These are phyloP conservation scores for Brachymystax lenok DNA, from an alignment of 2,797 vertebrate genomes.

Conservation along the genomic window DNA sequence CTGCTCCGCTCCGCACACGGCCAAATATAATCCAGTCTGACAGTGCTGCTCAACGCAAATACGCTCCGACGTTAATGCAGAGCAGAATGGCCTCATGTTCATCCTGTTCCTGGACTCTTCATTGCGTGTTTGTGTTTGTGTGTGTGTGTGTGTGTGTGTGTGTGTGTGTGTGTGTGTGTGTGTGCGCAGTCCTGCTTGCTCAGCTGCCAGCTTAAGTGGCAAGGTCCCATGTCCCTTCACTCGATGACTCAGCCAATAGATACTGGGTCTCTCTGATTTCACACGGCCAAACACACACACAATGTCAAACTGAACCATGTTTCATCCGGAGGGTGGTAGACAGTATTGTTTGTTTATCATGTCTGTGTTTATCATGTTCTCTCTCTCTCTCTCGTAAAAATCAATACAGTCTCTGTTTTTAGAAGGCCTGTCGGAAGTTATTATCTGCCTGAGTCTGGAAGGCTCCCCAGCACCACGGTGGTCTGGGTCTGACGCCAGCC, in stretches of 20 bases:
- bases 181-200: slow-evolving; percentile 23
- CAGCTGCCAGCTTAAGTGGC: slow-evolving; percentile 38
- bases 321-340: slow-evolving; percentile 19
- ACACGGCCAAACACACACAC: slow-evolving; percentile 47
- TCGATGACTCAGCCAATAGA: slow-evolving; percentile 54
- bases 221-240: slow-evolving; percentile 35
- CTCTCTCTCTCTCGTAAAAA: slow-evolving; percentile 24
- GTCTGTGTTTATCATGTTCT: not conserved
- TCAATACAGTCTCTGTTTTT: slow-evolving; percentile 44
- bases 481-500: slow-evolving; percentile 3
- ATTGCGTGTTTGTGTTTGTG: not conserved
- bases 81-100: slow-evolving; percentile 9
- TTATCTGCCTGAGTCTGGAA: slow-evolving; percentile 29
- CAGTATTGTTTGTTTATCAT: not conserved
- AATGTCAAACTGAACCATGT: slow-evolving; percentile 30
- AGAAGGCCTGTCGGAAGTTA: slow-evolving; percentile 23
- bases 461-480: slow-evolving; percentile 21
- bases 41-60: slow-evolving; percentile 34
- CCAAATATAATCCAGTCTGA: slow-evolving; percentile 42
- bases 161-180: not conserved
- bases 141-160: slow-evolving; percentile 17
- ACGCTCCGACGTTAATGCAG: slow-evolving; percentile 38
- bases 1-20: slow-evolving; percentile 9
- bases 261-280: slow-evolving; percentile 53
- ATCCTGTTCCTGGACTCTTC: not conserved